These are phyloP conservation scores for Astropecten irregularis DNA, from an alignment of 53 echinoderm and acorn worm genomes.

Conservation along the genomic window DNA sequence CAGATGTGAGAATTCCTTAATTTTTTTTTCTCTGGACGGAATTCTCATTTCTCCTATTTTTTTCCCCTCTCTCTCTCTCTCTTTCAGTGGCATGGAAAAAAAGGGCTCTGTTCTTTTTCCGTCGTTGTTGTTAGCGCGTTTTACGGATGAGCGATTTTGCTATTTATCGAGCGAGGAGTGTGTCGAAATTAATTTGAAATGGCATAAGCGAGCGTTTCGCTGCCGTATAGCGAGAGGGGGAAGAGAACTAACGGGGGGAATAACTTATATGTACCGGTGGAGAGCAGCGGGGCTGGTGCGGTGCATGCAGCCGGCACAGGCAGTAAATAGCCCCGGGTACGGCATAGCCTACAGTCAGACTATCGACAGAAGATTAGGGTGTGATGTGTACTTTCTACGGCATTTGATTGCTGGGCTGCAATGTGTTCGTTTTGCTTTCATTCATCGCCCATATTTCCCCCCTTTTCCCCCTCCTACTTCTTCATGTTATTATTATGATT, in stretches of 20 bases:
- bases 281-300: not conserved
- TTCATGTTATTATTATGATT: no score
- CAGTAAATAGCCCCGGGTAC: slow-evolving; percentile 9
- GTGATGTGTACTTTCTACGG: slow-evolving; percentile 36
- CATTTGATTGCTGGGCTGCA: no score
- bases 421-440: no score
- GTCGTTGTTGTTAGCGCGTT: slow-evolving; percentile 29
- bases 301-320: no score
- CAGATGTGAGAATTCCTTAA: not conserved
- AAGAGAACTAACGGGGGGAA: not conserved
- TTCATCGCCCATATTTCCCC: no score
- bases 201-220: slow-evolving; percentile 12
- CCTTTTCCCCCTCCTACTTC: no score
- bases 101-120: not conserved
- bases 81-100: not conserved
- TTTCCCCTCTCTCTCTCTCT: not conserved
- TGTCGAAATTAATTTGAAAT: slow-evolving; percentile 58
- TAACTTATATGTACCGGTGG: not conserved
- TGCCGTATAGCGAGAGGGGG: not conserved
- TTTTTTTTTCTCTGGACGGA: not conserved
- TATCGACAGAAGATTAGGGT: not conserved
- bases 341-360: not conserved
- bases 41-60: not conserved
- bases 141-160: slow-evolving; percentile 36
- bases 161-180: slow-evolving; percentile 56